These are phyloP conservation scores for Platyura marginata DNA, from an alignment of 1,140 invertebrate genomes.

Conservation along the genomic window DNA sequence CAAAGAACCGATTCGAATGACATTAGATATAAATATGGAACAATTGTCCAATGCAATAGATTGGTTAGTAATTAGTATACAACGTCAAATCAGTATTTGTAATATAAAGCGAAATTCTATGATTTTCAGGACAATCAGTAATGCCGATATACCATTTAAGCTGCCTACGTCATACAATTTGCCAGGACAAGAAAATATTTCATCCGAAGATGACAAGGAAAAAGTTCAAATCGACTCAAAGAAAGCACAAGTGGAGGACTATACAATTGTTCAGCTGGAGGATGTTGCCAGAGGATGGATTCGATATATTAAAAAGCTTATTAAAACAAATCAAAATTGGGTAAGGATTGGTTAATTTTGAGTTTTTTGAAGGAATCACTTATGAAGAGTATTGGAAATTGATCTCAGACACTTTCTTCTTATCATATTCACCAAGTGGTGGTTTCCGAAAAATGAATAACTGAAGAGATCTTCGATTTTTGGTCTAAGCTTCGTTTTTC, in stretches of 20 bases:
- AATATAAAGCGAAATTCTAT: no score
- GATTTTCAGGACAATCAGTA: slow-evolving; percentile 40
- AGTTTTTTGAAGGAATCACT: no score
- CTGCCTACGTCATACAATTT: slow-evolving; percentile 37
- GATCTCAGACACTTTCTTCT: no score
- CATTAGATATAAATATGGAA: slow-evolving; percentile 14
- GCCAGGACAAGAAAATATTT: slow-evolving; percentile 17
- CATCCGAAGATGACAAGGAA: slow-evolving; percentile 29
- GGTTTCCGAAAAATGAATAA: background rate
- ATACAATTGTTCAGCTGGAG: slow-evolving; percentile 35
- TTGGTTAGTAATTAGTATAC: no score
- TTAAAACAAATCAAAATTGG: slow-evolving; percentile 30
- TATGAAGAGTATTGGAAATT: no score
- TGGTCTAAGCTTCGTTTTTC: no score
- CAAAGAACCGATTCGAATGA: slow-evolving; percentile 13
- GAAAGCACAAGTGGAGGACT: slow-evolving; percentile 26
- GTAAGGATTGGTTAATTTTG: no score
- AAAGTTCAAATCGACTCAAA: slow-evolving; percentile 27
- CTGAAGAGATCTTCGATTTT: slow-evolving; percentile 2
- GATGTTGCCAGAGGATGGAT: slow-evolving; percentile 42
- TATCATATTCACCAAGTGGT: no score
- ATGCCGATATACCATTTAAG: slow-evolving; percentile 43
- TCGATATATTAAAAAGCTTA: slow-evolving; percentile 35
- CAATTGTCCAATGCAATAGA: slow-evolving; percentile 14
- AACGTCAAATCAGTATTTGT: no score